Percentiles rank a stretch among this genome's conserved stretches.
Evolutionary conservation across 1,140 invertebrate genomes (phyloP).

Genomic region (Daktulosphaira vitifoliae): DNA sequence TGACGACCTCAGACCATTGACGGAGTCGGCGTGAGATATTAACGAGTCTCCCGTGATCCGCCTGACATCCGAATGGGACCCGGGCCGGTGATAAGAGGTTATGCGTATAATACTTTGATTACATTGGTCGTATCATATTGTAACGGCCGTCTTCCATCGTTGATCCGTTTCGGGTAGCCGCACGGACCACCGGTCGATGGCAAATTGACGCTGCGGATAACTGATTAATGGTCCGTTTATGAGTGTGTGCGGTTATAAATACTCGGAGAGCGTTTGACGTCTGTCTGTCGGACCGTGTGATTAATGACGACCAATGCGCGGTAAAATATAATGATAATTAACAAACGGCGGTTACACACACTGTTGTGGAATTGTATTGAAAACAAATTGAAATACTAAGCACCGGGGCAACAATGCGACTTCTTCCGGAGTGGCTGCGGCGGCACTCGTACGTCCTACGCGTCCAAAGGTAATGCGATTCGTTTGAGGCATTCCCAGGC

Average conservation of each 20-base stretch:
- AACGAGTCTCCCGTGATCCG: no score
- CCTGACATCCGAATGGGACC: no score
- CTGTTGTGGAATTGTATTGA: neutral
- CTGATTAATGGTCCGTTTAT: constrained; percentile 30
- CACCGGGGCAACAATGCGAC: neutral
- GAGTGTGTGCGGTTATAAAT: neutral
- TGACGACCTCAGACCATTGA: no score
- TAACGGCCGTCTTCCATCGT: neutral
- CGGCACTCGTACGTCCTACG: no score
- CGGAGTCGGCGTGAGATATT: no score
- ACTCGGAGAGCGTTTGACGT: no score
- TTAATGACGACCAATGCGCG: constrained; percentile 20
- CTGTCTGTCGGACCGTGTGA: neutral
- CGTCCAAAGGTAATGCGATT: no score
- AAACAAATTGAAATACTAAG: constrained; percentile 27
- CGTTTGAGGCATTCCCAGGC: no score
- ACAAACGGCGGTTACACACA: neutral
- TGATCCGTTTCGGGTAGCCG: no score
- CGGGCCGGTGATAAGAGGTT: no score
- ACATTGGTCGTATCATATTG: neutral
- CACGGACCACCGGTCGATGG: neutral
- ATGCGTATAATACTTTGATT: no score
- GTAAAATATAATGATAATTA: constrained; percentile 10
- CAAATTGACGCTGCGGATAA: constrained; percentile 24
- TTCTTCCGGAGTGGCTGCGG: neutral